Base-by-base conservation (phyloP, 2,797 vertebrate species). In the Sus cebifrons region DNA sequence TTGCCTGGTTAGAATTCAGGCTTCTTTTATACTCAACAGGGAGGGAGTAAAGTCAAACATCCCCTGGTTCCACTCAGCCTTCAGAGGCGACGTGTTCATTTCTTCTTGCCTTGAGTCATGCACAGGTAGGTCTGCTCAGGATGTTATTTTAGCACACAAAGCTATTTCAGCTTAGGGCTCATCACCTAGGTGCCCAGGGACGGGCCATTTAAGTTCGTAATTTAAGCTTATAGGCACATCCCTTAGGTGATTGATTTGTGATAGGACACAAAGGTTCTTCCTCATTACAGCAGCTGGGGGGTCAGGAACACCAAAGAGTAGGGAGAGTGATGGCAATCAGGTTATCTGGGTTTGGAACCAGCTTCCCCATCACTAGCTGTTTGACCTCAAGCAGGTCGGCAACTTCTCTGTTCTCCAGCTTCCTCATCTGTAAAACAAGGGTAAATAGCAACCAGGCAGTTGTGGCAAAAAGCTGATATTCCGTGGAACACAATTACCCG, bases 391-490 rank as follows among this genome's bases (percentile, higher is more conserved):
- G 44, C 23, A 12, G 9, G 62, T 16, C 5, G 5, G 27, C 0
- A 7, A 14, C 60, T 4, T 23, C 62, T 32, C 67, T 0, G 12
- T 6, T 20, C 71, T 16, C 21, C 27, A 4, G 52, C 62, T 65
- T 40, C 44, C 44, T 49, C 3, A 1, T 14, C n/a, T 25, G 49
- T 25, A 62, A 25, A 18, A 54, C 5, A 3, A 17, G 79, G 29
- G 18, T 10, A 9, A n/a, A n/a, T 1, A 11, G 16, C 5, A 0
- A 10, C 27, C 27, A 2, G 8, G 12, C 0, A 1, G 36, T 10
- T 27, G 58, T 44, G 40, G 36, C 13, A 60, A n/a, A 3, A 6
- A 21, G 27, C 18, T 49, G 25, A n/a, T 0, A 18, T 12, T 11
- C 27, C 44, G 40, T 4, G 64, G 23, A 20, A 18, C 23, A 12